Conservation (phyloP, 2,888 invertebrate genomes). For the Nephrotoma appendiculata region DNA sequence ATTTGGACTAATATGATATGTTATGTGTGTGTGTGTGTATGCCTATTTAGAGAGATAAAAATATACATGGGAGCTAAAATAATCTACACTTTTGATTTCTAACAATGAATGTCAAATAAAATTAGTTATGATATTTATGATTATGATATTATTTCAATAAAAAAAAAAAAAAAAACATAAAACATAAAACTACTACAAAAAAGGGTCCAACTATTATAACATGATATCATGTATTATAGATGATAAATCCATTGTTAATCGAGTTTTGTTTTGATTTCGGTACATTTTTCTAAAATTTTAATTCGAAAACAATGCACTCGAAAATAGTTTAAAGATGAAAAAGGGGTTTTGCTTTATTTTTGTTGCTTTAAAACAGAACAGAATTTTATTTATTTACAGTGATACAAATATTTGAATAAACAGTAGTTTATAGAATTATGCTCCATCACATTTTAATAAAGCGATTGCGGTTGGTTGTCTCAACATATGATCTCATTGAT, state of each 20-base stretch:
- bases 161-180: neutral
- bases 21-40: no score
- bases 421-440: neutral
- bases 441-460: neutral
- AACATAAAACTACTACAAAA: neutral
- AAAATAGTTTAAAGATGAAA: neutral
- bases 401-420: no score
- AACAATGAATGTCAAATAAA: conserved; percentile 11
- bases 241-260: neutral
- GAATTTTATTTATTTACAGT: no score
- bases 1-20: neutral
- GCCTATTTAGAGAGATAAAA: neutral
- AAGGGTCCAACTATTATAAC: neutral
- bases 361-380: neutral
- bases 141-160: conserved; percentile 1
- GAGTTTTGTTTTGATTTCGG: neutral
- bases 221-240: neutral
- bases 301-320: neutral
- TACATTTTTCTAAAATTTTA: neutral
- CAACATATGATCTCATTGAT: neutral
- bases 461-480: neutral
- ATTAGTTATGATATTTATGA: conserved; percentile 8
- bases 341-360: neutral
- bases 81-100: conserved; percentile 1
- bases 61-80: neutral